These are phyloP conservation scores for Siniperca chuatsi DNA, from an alignment of 2,113 vertebrate species.

Conservation along the genomic window DNA sequence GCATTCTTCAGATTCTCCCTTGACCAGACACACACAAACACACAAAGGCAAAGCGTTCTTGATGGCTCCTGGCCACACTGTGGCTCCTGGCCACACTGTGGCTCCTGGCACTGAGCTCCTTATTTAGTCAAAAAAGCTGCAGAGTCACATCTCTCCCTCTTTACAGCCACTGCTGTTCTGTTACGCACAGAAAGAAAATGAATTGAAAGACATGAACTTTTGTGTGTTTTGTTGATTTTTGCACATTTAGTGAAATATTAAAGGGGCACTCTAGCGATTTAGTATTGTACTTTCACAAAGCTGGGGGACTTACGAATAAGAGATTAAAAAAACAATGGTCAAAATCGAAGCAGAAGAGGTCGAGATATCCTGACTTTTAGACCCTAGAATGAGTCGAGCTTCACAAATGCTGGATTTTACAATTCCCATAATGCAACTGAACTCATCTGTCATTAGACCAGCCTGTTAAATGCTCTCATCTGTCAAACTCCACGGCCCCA, in stretches of 20 bases:
- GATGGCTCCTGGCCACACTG: constrained; percentile 56
- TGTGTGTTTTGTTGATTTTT: not conserved
- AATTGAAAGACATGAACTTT: not conserved
- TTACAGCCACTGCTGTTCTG: constrained; percentile 20
- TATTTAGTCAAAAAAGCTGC: constrained; percentile 81
- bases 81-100: constrained; percentile 70
- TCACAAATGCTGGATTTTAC: not conserved
- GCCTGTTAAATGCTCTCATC: not conserved
- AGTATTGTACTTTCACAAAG: not conserved
- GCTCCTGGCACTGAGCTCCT: constrained; percentile 77
- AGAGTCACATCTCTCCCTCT: constrained; percentile 55
- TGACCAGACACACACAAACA: constrained; percentile 63
- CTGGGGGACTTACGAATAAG: not conserved
- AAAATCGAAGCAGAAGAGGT: not conserved
- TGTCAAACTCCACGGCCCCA: not conserved
- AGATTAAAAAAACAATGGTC: not conserved
- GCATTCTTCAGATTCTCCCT: constrained; percentile 83
- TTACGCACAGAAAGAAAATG: constrained; percentile 4
- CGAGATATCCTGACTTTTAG: not conserved
- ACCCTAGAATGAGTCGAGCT: not conserved
- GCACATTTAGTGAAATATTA: not conserved
- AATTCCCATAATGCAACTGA: not conserved
- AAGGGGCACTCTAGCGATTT: not conserved
- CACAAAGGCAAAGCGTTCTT: constrained; percentile 71
- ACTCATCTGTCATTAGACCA: not conserved